These are phyloP conservation scores for Papilio machaon DNA, from an alignment of 1,140 invertebrate genomes.

Conservation along the genomic window DNA sequence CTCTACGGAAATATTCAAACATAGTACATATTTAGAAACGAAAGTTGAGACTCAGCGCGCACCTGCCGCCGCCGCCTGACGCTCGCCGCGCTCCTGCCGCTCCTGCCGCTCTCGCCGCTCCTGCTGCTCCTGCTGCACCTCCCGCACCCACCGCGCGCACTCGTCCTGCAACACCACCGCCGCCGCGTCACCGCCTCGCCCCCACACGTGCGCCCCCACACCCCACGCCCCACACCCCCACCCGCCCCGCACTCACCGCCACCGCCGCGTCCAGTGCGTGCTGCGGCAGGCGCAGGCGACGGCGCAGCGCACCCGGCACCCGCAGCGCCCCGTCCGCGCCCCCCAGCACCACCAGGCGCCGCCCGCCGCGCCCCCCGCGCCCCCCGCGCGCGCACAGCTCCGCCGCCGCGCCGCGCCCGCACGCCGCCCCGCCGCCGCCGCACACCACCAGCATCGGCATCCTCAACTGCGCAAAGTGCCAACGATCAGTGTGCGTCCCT, in stretches of 20 bases:
- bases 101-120: not conserved
- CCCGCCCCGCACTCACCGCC: constrained; percentile 71
- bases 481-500: too few species aligned
- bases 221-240: constrained; percentile 85
- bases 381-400: constrained; percentile 42
- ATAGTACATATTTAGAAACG: too few species aligned
- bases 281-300: constrained; percentile 86
- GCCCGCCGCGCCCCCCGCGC: constrained; percentile 53
- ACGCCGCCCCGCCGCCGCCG: constrained; percentile 42
- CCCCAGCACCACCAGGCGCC: constrained; percentile 38
- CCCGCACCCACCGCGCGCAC: constrained; percentile 39
- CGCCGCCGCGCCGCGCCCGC: constrained; percentile 39
- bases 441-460: constrained; percentile 54
- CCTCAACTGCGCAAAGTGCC: constrained; percentile 81
- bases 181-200: too few species aligned
- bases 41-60: too few species aligned
- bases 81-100: not conserved
- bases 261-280: constrained; percentile 13
- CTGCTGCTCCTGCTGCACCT: not conserved
- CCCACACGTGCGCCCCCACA: constrained; percentile 89
- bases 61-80: too few species aligned
- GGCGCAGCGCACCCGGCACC: constrained; percentile 67
- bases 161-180: too few species aligned
- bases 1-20: too few species aligned
- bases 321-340: constrained; percentile 54